Base-by-base conservation (phyloP, 2,797 vertebrate genomes). In the Macrochelys suwanniensis region DNA sequence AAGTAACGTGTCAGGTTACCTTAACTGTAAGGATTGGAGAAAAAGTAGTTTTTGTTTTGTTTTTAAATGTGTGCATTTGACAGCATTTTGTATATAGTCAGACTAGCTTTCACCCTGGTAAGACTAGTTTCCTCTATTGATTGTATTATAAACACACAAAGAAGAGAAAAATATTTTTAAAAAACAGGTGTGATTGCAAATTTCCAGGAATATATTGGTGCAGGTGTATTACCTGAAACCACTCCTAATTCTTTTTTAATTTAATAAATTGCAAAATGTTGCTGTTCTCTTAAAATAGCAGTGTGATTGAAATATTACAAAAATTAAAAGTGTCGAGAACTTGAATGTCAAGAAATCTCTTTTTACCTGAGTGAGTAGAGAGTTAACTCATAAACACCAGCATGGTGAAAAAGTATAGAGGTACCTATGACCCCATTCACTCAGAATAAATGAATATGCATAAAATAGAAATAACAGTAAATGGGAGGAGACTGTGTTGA, bases 401-500 rank as follows among this genome's bases (percentile, higher is more conserved):
- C 56, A 26, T 25, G 10, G 56, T 57, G 56, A 31, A 61, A 61
- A 61, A 89, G 26, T 37, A 11, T 89, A 6, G n/a, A 51, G 31
- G 31, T 4, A 37, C 82, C 68, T 92, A 31, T 49, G 1, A 0
- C 2, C 6, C 65, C 19, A 59, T 50, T 87, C 57, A 53, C 45
- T 90, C 81, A 88, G 56, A 61, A 61, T 33, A 61, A 61, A 61
- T 61, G 28, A 33, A 15, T 61, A 61, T 15, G 13, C 31, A 61
- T 12, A 59, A 12, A 59, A 31, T 49, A 85, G 3, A 50, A 7
- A 51, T n/a, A 92, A 11, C 10, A 68, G 7, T 11, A 54, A 12
- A 47, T 15, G 87, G 80, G 42, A 92, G 23, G 91, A 47, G 80
- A 92, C 50, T 80, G 31, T 87, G 6, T 74, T 92, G n/a, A 68